Base-by-base conservation (phyloP, 2,797 vertebrate genomes). In the Eidolon dupreanum region DNA sequence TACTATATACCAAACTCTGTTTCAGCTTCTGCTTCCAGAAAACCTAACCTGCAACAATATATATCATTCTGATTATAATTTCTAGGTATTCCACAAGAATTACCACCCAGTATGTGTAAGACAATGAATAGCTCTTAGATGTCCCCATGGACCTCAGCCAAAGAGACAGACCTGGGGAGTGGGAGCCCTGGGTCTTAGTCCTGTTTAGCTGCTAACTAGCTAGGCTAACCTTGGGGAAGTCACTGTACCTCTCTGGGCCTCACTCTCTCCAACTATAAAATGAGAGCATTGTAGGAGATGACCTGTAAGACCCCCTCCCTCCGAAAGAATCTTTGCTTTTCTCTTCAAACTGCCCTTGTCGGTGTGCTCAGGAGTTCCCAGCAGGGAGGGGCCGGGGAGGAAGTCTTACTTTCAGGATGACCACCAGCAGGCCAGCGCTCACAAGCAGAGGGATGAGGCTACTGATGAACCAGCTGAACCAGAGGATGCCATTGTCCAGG, bases 381-480 rank as follows among this genome's bases (percentile, higher is more conserved):
- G 24, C 51, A 43, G 20, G 26, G 49, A 57, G 59, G 11, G 28
- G 22, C 0, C 6, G 6, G 41, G 0, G 7, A 55, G 49, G 0
- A 31, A 57, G 16, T 20, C 98, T 88, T 91, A 99, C 99, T 99
- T 99, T 99, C 70, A 99, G 96, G 65, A 99, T 98, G 86, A 99
- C 97, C 61, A 99, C 99, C 97, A 99, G 97, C 77, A 99, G 98
- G 84, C 98, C 98, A 0, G 99, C 99, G 33, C 99, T 99, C 98
- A 99, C 99, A 8, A 99, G 99, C 74, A 99, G 99, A 0, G 99
- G 99, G 78, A 99, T 99, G 57, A 99, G 98, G 81, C 99, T 99
- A 97, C 99, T 99, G 98, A 99, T 99, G 98, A 99, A 99, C 99
- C 99, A 99, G 98, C 99, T 99, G 74, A 99, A 99, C 99, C 99